phyloP scores from a whole-genome alignment of 1,140 invertebrate species.

The Drosophila repleta region DNA sequence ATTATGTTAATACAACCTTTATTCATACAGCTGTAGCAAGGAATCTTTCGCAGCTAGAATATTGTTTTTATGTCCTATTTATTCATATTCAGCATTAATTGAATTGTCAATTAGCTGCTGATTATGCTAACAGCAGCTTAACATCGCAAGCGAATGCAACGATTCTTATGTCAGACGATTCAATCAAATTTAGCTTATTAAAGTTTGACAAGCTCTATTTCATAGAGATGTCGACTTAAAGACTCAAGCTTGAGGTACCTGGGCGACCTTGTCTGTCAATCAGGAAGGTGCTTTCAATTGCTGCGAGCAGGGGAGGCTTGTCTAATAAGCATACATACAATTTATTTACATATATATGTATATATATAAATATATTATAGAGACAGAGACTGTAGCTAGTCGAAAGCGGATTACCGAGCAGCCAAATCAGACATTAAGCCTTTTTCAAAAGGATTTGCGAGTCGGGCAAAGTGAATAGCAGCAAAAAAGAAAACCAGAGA shows the following conservation, averaged over 20 bases:
- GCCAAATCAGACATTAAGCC: conserved; percentile 68
- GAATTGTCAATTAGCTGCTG: neutral
- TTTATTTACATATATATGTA: neutral
- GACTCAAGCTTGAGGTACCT: conserved; percentile 17
- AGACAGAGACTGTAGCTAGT: conserved; percentile 15
- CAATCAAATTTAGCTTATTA: neutral
- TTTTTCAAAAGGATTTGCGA: conserved; percentile 70
- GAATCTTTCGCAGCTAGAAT: no score
- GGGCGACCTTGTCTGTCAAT: conserved; percentile 21
- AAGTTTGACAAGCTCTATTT: conserved; percentile 2
- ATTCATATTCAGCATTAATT: no score
- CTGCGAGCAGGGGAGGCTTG: neutral
- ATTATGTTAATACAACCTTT: neutral
- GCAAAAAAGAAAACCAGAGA: conserved; percentile 35
- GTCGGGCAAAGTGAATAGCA: conserved; percentile 36
- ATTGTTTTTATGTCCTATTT: no score
- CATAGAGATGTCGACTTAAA: conserved; percentile 31
- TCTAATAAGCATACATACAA: conserved; percentile 43
- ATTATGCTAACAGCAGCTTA: neutral
- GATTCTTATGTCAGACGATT: neutral
- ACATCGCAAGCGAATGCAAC: neutral
- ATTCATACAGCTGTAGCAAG: no score
- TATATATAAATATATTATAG: neutral
- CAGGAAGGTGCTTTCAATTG: neutral
- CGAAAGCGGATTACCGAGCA: conserved; percentile 67